Percentiles rank a stretch among this genome's conserved stretches.
phyloP scores from a whole-genome alignment of 2,888 invertebrate genomes.

The Linnaemya vulpina region DNA sequence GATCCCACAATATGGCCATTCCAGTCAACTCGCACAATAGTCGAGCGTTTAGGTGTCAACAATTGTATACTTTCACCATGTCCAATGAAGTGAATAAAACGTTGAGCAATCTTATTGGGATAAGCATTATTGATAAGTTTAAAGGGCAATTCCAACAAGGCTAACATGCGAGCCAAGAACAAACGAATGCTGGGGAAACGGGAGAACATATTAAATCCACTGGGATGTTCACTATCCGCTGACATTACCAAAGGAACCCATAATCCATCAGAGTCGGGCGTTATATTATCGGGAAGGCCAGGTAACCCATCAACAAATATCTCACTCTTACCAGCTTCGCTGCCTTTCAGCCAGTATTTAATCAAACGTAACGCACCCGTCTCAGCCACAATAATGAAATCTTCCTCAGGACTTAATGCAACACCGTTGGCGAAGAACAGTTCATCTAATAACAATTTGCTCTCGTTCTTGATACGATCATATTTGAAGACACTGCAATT shows the following conservation, averaged over 20 bases:
- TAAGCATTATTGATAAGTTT: slow-evolving; percentile 86
- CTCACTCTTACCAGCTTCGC: slow-evolving; percentile 90
- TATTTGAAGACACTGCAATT: slow-evolving; percentile 89
- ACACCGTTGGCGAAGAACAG: slow-evolving; percentile 95
- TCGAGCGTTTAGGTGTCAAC: slow-evolving; percentile 83
- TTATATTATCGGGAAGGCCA: slow-evolving; percentile 83
- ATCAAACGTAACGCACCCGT: slow-evolving; percentile 86
- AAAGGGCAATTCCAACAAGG: slow-evolving; percentile 86
- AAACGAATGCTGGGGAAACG: slow-evolving; percentile 87
- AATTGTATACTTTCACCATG: slow-evolving; percentile 84
- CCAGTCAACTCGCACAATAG: slow-evolving; percentile 87
- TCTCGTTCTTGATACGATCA: slow-evolving; percentile 89
- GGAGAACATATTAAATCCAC: slow-evolving; percentile 84
- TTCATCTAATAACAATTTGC: slow-evolving; percentile 89
- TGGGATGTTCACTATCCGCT: slow-evolving; percentile 85
- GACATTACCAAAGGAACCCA: slow-evolving; percentile 86
- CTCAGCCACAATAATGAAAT: slow-evolving; percentile 92
- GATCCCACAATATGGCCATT: slow-evolving; percentile 89
- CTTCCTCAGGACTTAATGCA: slow-evolving; percentile 90
- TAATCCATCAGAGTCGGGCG: slow-evolving; percentile 87
- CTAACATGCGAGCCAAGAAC: slow-evolving; percentile 86
- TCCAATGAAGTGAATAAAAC: slow-evolving; percentile 87
- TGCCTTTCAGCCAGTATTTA: slow-evolving; percentile 91
- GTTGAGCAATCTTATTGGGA: slow-evolving; percentile 87
- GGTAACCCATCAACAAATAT: slow-evolving; percentile 92